Evolutionary conservation across 2,113 vertebrate species (phyloP), one percentile per base, ranked within the genome.

Genomic region (Tupaia chinensis): DNA sequence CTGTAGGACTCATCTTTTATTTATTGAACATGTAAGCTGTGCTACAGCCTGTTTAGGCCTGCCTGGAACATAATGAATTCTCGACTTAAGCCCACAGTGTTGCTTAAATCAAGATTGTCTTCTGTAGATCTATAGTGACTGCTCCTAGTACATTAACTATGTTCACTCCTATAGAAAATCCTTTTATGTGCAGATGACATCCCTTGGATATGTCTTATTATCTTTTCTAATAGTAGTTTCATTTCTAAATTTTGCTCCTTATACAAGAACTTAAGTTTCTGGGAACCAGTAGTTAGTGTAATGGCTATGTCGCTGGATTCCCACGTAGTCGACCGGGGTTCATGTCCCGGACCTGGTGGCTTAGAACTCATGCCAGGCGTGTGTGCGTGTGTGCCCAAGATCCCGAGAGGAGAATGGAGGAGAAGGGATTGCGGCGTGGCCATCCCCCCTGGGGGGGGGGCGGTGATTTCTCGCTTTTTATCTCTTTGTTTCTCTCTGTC

Each of bases 11-110:
- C n/a, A 78, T 73, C 29, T 82, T 53, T 78, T 34, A 78, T 54
- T 96, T 69, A 93, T 83, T 73, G 34, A 79, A 56, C 83, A 84
- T 74, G 32, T 93, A 95, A 87, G 34, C 6, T 91, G 3, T 44
- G 25, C 8, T 54, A 44, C 54, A 14, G 17, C 9, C 0, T 72
- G 17, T 61, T 72, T 82, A 63, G 60, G 15, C 19, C 82, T 60
- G 1, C 20, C 66, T 87, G 44, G 29, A 73, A 92, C 17, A 20
- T 61, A 27, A 90, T 78, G 23, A 93, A 83, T 60, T 91, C 32
- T 73, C 65, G 65, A n/a, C 87, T 68, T 87, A 19, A 54, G 19
- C 20, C 1, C 7, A 76, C 0, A 91, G 14, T n/a, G 16, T 82
- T 73, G 27, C 4, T 96, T 78, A 81, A 83, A 87, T 91, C 5